Evolutionary conservation across 2,797 vertebrate species (phyloP).

Genomic region (Danio albolineatus): DNA sequence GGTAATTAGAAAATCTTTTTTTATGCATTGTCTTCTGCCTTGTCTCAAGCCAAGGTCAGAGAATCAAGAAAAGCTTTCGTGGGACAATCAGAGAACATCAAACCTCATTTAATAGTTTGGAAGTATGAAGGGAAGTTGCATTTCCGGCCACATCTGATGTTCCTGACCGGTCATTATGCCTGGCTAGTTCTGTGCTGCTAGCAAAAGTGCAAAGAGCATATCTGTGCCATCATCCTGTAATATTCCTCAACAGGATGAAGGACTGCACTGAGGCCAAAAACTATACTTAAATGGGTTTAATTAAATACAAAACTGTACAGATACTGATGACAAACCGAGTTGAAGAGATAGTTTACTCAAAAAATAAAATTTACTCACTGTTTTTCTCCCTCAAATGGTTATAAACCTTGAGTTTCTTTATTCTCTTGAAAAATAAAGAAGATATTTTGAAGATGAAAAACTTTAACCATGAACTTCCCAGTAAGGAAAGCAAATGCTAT

Average conservation of each 20-base stretch:
- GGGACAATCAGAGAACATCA: neutral
- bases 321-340: neutral
- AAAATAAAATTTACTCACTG: no score
- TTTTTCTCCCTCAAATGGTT: no score
- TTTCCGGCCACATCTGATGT: neutral
- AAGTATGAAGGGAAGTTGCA: neutral
- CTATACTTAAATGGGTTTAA: slow-evolving; percentile 10
- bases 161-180: neutral
- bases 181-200: neutral
- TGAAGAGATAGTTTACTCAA: neutral
- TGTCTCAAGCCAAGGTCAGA: slow-evolving; percentile 68
- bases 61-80: slow-evolving; percentile 11
- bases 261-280: neutral
- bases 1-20: slow-evolving; percentile 70
- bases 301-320: slow-evolving; percentile 12
- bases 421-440: no score
- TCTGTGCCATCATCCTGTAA: slow-evolving; percentile 67
- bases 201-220: slow-evolving; percentile 24
- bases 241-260: slow-evolving; percentile 51
- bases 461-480: no score
- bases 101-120: neutral
- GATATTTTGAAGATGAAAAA: no score
- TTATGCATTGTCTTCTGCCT: slow-evolving; percentile 65
- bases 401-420: no score
- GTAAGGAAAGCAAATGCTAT: no score